Evolutionary conservation across 2,113 vertebrate species (phyloP), one percentile per base, ranked within the genome.

Genomic region (Tamias sibiricus): DNA sequence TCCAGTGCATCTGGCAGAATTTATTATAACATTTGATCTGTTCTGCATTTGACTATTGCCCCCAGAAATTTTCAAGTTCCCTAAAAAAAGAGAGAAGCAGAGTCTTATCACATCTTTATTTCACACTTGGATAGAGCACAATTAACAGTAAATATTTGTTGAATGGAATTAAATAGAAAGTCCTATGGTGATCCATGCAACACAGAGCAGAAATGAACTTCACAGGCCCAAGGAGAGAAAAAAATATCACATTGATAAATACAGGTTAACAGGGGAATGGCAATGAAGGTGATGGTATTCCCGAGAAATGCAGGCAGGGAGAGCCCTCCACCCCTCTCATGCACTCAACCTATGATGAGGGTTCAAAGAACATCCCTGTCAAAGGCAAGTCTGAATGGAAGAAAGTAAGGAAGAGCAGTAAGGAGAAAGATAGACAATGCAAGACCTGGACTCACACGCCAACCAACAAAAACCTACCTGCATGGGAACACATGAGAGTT

Each of bases 91-190:
- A 90, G 32, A 37, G 19, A 69, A 1, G 68, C 10, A 77, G n/a
- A 52, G 16, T 66, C 32, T 88, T 66, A 52, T 66, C 52, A 71
- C 32, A 32, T 90, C n/a, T 57, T 79, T 40, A 44, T 47, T 28
- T 64, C 42, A 72, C 37, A 79, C 52, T 76, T 52, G 8, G 9
- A 62, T 20, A 7, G 59, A 71, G 20, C 28, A 42, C 30, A 52
- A 64, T 74, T 69, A 64, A 35, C 37, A 69, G 54, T 79, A 84
- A 84, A 49, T 62, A 71, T 81, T 35, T 84, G 47, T 62, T 44
- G 22, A 57, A n/a, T 40, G 72, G 62, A 91, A 92, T 90, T 91
- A 72, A 92, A 57, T 28, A 62, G 64, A 32, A 87, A 79, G 20
- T 88, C 77, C 68, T 37, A 77, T n/a, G 49, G 6, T 80, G 42